Conservation (phyloP, 2,797 vertebrate species). For the Orestias chungarensis region DNA sequence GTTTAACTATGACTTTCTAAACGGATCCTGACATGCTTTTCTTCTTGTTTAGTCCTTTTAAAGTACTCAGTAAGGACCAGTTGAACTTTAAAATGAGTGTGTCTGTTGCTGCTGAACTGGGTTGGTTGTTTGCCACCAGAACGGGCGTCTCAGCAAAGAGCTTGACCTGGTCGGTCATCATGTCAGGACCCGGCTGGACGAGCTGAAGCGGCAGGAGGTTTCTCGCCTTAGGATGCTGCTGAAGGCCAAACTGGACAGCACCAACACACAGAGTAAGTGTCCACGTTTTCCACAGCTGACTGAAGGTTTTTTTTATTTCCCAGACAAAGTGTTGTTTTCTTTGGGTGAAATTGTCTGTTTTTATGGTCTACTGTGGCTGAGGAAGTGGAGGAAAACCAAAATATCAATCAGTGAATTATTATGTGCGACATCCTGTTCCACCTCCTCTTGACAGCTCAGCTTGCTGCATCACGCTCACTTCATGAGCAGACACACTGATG, state of each 20-base stretch:
- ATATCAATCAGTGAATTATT: too few relatives aligned
- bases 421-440: too few relatives aligned
- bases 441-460: too few relatives aligned
- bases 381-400: too few relatives aligned
- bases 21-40: background rate
- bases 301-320: background rate
- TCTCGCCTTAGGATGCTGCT: slow-evolving; percentile 90
- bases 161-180: slow-evolving; percentile 91
- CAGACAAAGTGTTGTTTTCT: too few relatives aligned
- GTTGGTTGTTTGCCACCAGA: slow-evolving; percentile 65
- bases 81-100: background rate
- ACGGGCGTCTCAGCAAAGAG: slow-evolving; percentile 89
- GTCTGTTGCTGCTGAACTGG: background rate
- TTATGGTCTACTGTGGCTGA: too few relatives aligned
- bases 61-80: background rate
- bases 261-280: slow-evolving; percentile 85
- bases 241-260: slow-evolving; percentile 90
- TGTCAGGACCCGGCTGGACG: slow-evolving; percentile 88
- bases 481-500: too few relatives aligned
- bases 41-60: background rate
- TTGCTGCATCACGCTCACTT: too few relatives aligned
- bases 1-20: background rate
- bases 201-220: slow-evolving; percentile 92
- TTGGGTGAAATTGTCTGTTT: too few relatives aligned
- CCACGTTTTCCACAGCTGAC: background rate